Evolutionary conservation across 2,888 invertebrate species (phyloP).

Genomic region (Acrocyrtus sp.): DNA sequence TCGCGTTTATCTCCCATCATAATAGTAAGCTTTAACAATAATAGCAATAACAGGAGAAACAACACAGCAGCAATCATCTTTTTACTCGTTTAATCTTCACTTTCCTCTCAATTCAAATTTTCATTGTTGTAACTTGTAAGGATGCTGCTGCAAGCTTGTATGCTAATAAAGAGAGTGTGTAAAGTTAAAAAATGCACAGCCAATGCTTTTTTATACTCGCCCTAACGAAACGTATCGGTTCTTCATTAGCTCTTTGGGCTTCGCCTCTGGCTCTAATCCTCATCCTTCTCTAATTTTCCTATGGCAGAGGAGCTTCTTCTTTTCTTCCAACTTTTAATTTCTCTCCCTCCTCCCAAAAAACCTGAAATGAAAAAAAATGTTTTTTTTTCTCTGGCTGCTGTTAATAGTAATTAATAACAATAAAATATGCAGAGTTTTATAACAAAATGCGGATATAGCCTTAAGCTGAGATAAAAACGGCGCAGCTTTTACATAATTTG

Average conservation of each 20-base stretch:
- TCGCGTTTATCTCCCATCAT: background rate
- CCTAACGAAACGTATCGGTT: no score
- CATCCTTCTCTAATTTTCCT: no score
- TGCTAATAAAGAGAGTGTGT: no score
- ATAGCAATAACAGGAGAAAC: slow-evolving; percentile 4
- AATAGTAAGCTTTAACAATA: slow-evolving; percentile 13
- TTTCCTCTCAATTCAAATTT: background rate
- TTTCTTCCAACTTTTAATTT: background rate
- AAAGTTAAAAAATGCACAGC: no score
- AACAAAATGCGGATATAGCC: no score
- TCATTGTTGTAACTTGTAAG: background rate
- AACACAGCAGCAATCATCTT: slow-evolving; percentile 1
- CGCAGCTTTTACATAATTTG: no score
- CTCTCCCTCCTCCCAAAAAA: background rate
- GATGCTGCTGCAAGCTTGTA: background rate
- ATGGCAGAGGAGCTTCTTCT: no score
- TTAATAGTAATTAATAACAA: background rate
- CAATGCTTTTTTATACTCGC: no score
- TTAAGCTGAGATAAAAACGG: no score
- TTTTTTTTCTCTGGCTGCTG: background rate
- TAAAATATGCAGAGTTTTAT: background rate
- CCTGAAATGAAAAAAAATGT: background rate
- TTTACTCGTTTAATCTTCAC: background rate
- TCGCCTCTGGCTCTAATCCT: no score
- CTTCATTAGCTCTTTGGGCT: no score